Base-by-base conservation (phyloP, 1,140 invertebrate species). In the Diabrotica virgifera region DNA sequence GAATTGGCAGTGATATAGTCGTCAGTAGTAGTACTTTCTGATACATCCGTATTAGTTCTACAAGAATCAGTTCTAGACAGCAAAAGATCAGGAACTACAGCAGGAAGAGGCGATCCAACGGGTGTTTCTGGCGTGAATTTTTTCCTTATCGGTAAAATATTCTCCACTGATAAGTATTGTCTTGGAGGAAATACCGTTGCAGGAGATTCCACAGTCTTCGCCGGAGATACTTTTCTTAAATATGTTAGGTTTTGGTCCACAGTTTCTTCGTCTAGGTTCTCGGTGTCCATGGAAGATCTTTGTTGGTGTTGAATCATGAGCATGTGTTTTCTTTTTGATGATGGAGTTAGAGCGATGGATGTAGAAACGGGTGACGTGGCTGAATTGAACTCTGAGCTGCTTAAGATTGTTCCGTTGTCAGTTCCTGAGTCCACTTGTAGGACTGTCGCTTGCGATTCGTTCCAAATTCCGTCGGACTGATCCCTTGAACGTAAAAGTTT, bases 1-100 rank as follows among this genome's bases (percentile, higher is more conserved):
- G 91, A 92, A 78, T 89, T 92, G 76, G 92, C 92, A 73, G 93
- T 94, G 65, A 92, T 88, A 78, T 94, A 95, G 76, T 94, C 92
- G 75, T 94, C 92, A 35, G 92, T 94, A 13, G 90, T 91, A 62
- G 91, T 93, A 66, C 87, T 88, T 80, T 94, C 91, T 7, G 90
- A 93, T 14, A 91, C 83, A 77, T 93, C 90, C 5, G 86, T 90
- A 75, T 89, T 90, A 2, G 87, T 86, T 76, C 84, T 87, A 56
- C 87, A 87, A 11, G 89, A 90, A 80, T 91, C 89, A 5, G 89
- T 89, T 67, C 89, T 75, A 2, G 83, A 82, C 9, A 86, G 78
- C 52, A 78, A 62, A 11, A 81, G 66, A 68, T 79, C 78, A 6
- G 79, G 78, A 54, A 80, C 76, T 2, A 77, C 52, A 53, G 76